Evolutionary conservation across 2,888 invertebrate species (phyloP).

Genomic region (Napeogenes sylphis): DNA sequence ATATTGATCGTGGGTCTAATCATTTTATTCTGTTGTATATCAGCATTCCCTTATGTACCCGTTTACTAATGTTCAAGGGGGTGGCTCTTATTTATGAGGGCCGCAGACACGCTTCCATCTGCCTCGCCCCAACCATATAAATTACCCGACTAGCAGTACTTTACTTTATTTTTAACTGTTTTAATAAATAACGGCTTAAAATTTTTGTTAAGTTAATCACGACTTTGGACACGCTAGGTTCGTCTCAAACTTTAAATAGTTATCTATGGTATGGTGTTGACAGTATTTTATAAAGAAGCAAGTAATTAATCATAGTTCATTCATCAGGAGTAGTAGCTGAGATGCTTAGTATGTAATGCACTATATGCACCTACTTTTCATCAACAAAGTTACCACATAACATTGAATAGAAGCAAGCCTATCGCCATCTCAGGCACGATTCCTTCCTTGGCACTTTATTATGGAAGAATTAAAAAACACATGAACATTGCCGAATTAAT

Average conservation of each 20-base stretch:
- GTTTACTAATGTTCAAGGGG: conserved; percentile 20
- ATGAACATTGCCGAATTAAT: too few relatives aligned
- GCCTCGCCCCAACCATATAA: conserved; percentile 28
- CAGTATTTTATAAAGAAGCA: too few relatives aligned
- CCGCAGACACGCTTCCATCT: conserved; percentile 30
- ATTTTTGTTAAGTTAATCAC: neutral
- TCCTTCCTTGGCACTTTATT: too few relatives aligned
- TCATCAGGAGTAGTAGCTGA: too few relatives aligned
- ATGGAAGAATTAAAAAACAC: too few relatives aligned
- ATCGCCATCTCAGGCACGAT: too few relatives aligned
- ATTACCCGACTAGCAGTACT: conserved; percentile 15
- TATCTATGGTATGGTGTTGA: too few relatives aligned
- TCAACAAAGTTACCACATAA: too few relatives aligned
- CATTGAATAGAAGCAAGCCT: too few relatives aligned
- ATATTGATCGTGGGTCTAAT: conserved; percentile 16
- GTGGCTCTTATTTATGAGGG: conserved; percentile 28
- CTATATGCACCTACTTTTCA: too few relatives aligned
- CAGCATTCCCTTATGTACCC: conserved; percentile 25
- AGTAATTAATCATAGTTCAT: too few relatives aligned
- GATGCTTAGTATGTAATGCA: too few relatives aligned
- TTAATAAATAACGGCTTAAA: neutral
- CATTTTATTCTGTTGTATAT: conserved; percentile 16
- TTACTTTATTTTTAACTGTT: conserved; percentile 8
- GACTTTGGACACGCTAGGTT: neutral
- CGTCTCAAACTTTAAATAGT: neutral